Base-by-base conservation (phyloP, 2,797 vertebrate genomes). In the Merluccius polli region DNA sequence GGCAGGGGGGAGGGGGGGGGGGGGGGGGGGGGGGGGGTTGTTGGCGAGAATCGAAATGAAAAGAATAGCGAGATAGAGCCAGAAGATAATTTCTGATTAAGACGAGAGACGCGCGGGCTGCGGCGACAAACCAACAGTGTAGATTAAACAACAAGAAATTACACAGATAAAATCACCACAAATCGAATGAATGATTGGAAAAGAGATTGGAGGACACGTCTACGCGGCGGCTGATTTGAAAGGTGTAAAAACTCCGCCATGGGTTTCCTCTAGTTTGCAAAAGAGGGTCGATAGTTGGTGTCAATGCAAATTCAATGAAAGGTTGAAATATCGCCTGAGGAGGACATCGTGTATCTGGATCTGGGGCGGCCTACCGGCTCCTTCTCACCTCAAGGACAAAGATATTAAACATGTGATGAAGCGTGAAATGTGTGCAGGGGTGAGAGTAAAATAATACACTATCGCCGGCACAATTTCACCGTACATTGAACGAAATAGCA, bases 41-140 rank as follows among this genome's bases (percentile, higher is more conserved):
- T 32, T 6, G 13, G 41, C 36, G 9, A 15, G 71, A 67, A 59
- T 41, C 73, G 52, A 73, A 41, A 38, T 71, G 35, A 75, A 48
- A 29, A 16, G 32, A 71, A 30, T 36, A 35, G 73, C 74, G 52
- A 32, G 48, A 24, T 21, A 29, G 2, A 29, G 10, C n/a, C 59
- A 24, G 4, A 27, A 65, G n/a, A 65, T 65, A 27, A 11, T 10
- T 1, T 13, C 8, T 24, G 24, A 12, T 27, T 24, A 12, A 27
- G 59, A 3, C 52, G 21, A 27, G 48, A 52, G 21, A 38, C 36
- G 48, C 3, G 52, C 52, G 2, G 52, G 24, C 24, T 27, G 44
- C 10, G 8, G 21, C 16, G 52, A n/a, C 52, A 59, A n/a, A 59
- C 21, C 9, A 52, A 52, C 18, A 0, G 16, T 1, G 16, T 52